Percentiles rank a stretch among this genome's conserved stretches.
Conservation (phyloP, 2,797 vertebrate genomes). For the Haliaeetus albicilla region DNA sequence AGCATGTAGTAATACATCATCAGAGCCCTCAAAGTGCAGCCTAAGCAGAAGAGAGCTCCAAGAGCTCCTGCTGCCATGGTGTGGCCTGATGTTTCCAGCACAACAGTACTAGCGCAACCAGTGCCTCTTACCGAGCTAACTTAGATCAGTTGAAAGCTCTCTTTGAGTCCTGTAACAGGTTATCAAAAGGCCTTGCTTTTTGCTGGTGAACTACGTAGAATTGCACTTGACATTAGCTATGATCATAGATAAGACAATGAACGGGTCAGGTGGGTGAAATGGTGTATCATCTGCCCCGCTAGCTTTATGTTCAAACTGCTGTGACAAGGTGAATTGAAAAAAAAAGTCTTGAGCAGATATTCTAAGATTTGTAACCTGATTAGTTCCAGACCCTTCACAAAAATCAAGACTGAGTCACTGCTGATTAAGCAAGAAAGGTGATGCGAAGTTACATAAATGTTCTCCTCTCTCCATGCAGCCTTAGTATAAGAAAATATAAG, state of each 20-base stretch:
- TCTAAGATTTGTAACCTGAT: neutral
- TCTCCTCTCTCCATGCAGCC: neutral
- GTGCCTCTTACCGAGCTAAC: neutral
- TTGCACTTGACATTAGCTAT: neutral
- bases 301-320: neutral
- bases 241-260: neutral
- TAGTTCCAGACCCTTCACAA: neutral
- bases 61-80: neutral
- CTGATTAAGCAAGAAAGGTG: conserved; percentile 34
- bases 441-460: neutral
- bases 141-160: neutral
- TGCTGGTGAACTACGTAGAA: neutral
- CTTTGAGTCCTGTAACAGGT: neutral
- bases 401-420: neutral
- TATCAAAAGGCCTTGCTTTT: neutral
- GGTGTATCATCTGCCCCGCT: neutral
- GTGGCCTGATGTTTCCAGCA: neutral
- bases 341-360: neutral
- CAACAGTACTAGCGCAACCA: neutral
- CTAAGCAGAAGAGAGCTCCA: neutral
- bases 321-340: neutral
- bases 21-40: neutral
- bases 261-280: neutral
- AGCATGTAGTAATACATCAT: neutral
- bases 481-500: neutral